Conservation (phyloP, 2,113 vertebrate species). For the Leptobrachium leishanense region DNA sequence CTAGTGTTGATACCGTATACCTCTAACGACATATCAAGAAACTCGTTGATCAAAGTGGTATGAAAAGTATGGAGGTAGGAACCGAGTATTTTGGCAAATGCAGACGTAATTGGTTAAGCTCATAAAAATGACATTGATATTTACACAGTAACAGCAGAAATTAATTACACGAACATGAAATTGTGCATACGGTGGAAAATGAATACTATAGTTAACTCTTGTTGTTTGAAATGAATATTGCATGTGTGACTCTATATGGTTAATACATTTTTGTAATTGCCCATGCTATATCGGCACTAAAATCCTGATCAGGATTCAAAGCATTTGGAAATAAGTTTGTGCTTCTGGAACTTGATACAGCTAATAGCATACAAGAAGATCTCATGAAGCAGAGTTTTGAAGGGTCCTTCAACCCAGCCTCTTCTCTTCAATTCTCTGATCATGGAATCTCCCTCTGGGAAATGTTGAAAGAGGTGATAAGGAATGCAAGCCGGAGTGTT, state of each 20-base stretch:
- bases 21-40: not conserved
- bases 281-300: constrained; percentile 14
- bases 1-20: no score
- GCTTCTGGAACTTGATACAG: constrained; percentile 1
- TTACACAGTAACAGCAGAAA: constrained; percentile 23
- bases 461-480: constrained; percentile 47
- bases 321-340: constrained; percentile 8
- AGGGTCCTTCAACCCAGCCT: constrained; percentile 53
- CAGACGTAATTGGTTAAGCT: not conserved
- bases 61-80: not conserved
- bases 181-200: constrained; percentile 7
- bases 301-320: not conserved
- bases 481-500: constrained; percentile 62
- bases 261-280: not conserved
- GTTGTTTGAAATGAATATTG: constrained; percentile 3
- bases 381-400: not conserved
- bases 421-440: constrained; percentile 47
- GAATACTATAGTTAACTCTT: constrained; percentile 6
- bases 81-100: not conserved
- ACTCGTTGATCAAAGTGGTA: not conserved
- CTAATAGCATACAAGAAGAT: not conserved
- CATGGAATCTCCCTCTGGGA: constrained; percentile 59
- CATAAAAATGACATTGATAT: constrained; percentile 8
- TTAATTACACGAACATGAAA: constrained; percentile 9
- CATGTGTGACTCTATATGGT: constrained; percentile 14